These are phyloP conservation scores for Microplitis manilae DNA, from an alignment of 2,888 invertebrate species.

Conservation along the genomic window DNA sequence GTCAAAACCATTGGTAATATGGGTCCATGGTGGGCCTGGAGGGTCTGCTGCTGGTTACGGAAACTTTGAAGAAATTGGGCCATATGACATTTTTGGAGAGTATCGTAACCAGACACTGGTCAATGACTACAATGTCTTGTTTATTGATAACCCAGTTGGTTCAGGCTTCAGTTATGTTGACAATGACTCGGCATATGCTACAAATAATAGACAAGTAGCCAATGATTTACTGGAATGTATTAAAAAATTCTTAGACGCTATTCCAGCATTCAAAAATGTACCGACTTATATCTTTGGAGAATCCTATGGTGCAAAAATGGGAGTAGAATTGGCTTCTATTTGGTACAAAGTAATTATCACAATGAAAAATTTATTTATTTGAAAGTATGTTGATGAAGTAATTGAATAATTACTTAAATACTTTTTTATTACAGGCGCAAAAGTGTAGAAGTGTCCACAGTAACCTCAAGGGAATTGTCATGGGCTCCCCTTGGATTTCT, in stretches of 20 bases:
- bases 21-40: conserved; percentile 92
- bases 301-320: conserved; percentile 96
- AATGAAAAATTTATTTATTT: not conserved
- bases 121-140: conserved; percentile 85
- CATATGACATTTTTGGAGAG: conserved; percentile 79
- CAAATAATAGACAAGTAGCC: conserved; percentile 79
- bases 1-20: conserved; percentile 84
- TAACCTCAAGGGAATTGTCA: conserved; percentile 83
- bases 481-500: conserved; percentile 93
- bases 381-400: not conserved
- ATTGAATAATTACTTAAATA: not conserved
- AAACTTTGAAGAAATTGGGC: conserved; percentile 88
- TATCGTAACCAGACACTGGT: conserved; percentile 86
- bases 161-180: conserved; percentile 89
- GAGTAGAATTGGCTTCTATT: conserved; percentile 81
- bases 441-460: conserved; percentile 76
- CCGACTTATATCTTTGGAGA: conserved; percentile 91
- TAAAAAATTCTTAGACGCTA: conserved; percentile 78
- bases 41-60: conserved; percentile 86
- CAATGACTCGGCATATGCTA: conserved; percentile 72
- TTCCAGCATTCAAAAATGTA: conserved; percentile 81
- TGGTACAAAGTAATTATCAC: conserved; percentile 2
- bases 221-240: conserved; percentile 83
- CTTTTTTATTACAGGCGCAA: conserved; percentile 74
- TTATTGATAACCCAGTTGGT: conserved; percentile 93